Evolutionary conservation across 2,888 invertebrate genomes (phyloP).

Genomic region (Sinodicranocentrus sp.): DNA sequence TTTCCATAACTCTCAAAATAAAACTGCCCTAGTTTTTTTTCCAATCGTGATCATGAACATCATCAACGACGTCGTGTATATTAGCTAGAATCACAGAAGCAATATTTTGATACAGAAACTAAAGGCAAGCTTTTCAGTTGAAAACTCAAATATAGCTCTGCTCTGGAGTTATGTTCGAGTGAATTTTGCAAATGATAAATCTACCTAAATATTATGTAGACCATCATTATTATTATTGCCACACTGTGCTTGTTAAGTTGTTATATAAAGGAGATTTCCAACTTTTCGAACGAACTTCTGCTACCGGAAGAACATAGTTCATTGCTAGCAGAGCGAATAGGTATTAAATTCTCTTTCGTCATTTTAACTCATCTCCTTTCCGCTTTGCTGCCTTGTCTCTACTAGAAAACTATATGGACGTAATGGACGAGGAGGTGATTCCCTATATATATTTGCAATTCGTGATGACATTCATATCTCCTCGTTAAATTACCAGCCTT

Average conservation of each 20-base stretch:
- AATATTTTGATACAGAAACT: too few species aligned
- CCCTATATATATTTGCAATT: conserved; percentile 3
- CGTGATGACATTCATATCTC: conserved; percentile 40
- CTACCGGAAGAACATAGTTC: neutral
- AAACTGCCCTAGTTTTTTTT: conserved; percentile 73
- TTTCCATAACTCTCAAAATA: conserved; percentile 74
- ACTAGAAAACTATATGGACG: neutral
- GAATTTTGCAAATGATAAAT: too few species aligned
- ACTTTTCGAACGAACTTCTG: neutral
- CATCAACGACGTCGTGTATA: too few species aligned
- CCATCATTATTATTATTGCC: conserved; percentile 6
- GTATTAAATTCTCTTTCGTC: conserved; percentile 22
- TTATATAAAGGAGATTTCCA: neutral
- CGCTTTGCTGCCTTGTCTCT: conserved; percentile 42
- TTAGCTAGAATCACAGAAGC: too few species aligned
- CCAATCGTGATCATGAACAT: conserved; percentile 37
- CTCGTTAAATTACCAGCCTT: conserved; percentile 19
- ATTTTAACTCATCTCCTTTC: conserved; percentile 42
- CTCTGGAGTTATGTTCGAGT: too few species aligned
- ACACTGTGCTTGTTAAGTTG: neutral
- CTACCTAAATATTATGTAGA: neutral
- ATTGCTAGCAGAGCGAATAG: conserved; percentile 2
- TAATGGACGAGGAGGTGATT: conserved; percentile 30
- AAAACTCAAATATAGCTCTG: too few species aligned
- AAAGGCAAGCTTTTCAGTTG: too few species aligned